Evolutionary conservation across 2,113 vertebrate genomes (phyloP).

Genomic region (Nycticorax nycticorax): DNA sequence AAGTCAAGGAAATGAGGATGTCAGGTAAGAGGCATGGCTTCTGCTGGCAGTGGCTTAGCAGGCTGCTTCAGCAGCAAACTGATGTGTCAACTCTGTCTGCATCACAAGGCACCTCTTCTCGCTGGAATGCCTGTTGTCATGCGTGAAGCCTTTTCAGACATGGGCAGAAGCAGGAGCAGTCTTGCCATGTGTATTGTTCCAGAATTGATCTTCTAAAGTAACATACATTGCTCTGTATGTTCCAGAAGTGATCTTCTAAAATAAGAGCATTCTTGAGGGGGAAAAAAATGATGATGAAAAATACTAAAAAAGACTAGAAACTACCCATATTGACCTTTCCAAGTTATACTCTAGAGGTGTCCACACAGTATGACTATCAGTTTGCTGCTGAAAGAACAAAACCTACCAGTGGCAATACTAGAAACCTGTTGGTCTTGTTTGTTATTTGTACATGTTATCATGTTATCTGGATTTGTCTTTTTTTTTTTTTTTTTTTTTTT

Average conservation of each 20-base stretch:
- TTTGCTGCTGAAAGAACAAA: conserved; percentile 32
- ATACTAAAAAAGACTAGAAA: background rate
- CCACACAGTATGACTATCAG: background rate
- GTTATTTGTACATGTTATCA: background rate
- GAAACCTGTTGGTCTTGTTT: background rate
- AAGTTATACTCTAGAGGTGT: background rate
- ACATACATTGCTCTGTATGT: background rate
- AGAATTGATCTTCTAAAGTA: background rate
- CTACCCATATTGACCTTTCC: background rate
- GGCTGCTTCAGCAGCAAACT: background rate
- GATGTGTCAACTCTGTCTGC: background rate
- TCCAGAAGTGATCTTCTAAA: background rate
- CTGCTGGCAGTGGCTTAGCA: background rate
- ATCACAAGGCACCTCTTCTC: background rate
- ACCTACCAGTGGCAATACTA: background rate
- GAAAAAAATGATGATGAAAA: rapidly evolving
- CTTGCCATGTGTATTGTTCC: rapidly evolving
- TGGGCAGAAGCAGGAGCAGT: background rate
- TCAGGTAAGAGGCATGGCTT: conserved; percentile 85
- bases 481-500: background rate
- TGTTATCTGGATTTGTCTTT: background rate
- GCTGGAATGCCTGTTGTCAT: rapidly evolving
- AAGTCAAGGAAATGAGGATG: conserved; percentile 80
- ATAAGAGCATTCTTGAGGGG: background rate
- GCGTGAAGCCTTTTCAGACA: background rate